These are phyloP conservation scores for Numenius phaeopus DNA, from an alignment of 2,797 vertebrate genomes.

Conservation along the genomic window DNA sequence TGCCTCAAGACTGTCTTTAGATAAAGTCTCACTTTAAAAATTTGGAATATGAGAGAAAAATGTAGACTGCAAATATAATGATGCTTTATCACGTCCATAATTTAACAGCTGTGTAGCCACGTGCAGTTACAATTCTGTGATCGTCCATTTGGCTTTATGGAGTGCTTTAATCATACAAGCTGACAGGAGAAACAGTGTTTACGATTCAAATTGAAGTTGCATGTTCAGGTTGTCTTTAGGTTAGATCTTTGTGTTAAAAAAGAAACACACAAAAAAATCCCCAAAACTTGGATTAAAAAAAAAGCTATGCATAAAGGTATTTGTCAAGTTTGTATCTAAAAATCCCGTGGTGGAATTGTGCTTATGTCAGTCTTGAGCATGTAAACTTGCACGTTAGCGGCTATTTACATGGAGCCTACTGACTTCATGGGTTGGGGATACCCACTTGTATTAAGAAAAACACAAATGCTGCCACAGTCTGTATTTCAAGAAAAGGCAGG, in stretches of 20 bases:
- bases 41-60: neutral
- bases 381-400: neutral
- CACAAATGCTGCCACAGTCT: neutral
- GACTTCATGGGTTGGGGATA: neutral
- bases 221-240: neutral
- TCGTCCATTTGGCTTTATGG: neutral
- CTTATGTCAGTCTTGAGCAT: accelerated
- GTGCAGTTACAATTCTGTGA: neutral
- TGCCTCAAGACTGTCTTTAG: neutral
- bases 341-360: neutral
- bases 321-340: neutral
- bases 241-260: neutral
- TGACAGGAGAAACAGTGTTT: neutral
- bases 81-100: neutral
- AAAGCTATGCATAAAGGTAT: neutral
- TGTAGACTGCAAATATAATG: neutral
- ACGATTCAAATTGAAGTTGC: neutral
- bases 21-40: neutral
- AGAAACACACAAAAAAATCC: neutral
- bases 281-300: neutral
- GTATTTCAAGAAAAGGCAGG: neutral
- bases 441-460: neutral
- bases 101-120: neutral
- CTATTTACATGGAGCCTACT: neutral
- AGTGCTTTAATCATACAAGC: neutral